phyloP scores from a whole-genome alignment of 1,140 invertebrate species.

The Hermatobates lingyangjiaoensis region DNA sequence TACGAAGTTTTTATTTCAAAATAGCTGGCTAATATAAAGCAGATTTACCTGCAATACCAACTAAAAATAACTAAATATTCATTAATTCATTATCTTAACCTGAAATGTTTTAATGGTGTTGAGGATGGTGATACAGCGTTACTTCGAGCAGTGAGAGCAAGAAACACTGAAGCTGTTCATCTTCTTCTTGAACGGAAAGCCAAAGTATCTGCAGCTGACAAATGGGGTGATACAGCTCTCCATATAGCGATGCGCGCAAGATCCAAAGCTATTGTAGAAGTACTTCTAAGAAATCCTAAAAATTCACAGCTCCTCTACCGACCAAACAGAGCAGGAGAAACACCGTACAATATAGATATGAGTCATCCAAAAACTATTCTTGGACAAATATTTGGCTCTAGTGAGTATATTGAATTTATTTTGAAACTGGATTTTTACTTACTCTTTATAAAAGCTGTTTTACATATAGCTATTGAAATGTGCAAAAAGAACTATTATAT shows the following conservation, averaged over 20 bases:
- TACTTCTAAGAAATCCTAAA: slow-evolving; percentile 84
- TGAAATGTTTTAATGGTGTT: slow-evolving; percentile 13
- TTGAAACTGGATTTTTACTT: too few species aligned
- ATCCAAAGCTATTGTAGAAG: slow-evolving; percentile 86
- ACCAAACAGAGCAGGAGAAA: slow-evolving; percentile 87
- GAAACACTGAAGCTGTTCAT: slow-evolving; percentile 83
- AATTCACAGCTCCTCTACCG: slow-evolving; percentile 89
- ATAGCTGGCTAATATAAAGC: too few species aligned
- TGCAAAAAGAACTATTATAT: not conserved
- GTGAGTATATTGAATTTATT: too few species aligned
- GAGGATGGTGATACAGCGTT: slow-evolving; percentile 86
- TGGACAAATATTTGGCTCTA: slow-evolving; percentile 84
- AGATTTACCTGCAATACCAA: too few species aligned
- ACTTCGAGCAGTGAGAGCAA: slow-evolving; percentile 70
- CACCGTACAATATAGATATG: slow-evolving; percentile 94
- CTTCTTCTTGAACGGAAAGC: slow-evolving; percentile 82
- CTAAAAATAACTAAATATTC: too few species aligned
- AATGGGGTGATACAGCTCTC: slow-evolving; percentile 86
- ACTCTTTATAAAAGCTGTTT: not conserved
- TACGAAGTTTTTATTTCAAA: too few species aligned
- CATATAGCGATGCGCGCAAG: slow-evolving; percentile 91
- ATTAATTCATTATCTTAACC: slow-evolving; percentile 1
- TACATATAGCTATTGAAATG: not conserved
- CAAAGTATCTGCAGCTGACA: slow-evolving; percentile 83
- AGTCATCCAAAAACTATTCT: slow-evolving; percentile 86